Base-by-base conservation (phyloP, 2,797 vertebrate genomes). In the Microhierax caerulescens region DNA sequence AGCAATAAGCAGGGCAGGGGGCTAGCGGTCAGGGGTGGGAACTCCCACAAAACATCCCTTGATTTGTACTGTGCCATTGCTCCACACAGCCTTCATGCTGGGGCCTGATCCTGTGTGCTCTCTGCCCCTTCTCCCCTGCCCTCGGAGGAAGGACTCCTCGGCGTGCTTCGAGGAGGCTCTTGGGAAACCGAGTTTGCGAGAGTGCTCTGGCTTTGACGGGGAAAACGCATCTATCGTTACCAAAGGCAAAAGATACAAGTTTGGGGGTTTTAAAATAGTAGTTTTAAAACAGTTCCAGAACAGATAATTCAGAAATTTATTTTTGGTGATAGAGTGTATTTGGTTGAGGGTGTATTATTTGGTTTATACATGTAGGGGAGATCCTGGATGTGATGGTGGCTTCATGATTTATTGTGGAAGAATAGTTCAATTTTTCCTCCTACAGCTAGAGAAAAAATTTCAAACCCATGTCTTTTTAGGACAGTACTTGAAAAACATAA, bases 321-420 rank as follows among this genome's bases (percentile, higher is more conserved):
- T 79, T 87, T 56, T 2, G 1, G n/a, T n/a, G 27, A 5, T 30
- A 11, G 57, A 60, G 18, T 9, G 7, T 3, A 30, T 67, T 56
- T 41, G 41, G 41, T 41, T 41, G 15, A 8, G 41, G 17, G 18
- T 10, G 9, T 3, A 24, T 67, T 56, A 22, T 53, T 89, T 70
- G n/a, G 14, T 60, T 76, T 70, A 13, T 50, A 45, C 0, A 0
- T 0, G 0, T 4, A 4, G 4, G 8, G 20, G 41, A 24, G 37
- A 32, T 39, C 72, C 3, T 75, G 19, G 57, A 0, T 18, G 28
- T 23, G 32, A 9, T 77, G 45, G 34, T 13, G 24, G 6, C 22
- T 82, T 80, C 28, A n/a, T 36, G 12, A 27, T 68, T 68, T 82
- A 56, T 43, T 1, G 2, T 36, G 32, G 51, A 93, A 75, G 43